Conservation (phyloP, 2,113 vertebrate species). For the Anthoscopus minutus region DNA sequence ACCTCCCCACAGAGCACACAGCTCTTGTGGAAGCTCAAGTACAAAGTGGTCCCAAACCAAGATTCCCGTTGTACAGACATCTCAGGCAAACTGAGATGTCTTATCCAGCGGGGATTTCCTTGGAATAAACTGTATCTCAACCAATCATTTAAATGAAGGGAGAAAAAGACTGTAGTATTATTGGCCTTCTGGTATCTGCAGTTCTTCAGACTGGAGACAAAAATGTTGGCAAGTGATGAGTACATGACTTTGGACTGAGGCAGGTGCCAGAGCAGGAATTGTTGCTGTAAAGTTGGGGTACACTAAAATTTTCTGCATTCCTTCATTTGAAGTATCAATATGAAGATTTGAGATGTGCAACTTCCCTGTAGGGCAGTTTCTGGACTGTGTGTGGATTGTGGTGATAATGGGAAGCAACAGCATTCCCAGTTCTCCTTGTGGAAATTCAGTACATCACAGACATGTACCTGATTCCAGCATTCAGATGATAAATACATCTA, state of each 20-base stretch:
- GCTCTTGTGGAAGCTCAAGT: neutral
- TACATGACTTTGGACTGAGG: neutral
- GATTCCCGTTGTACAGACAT: neutral
- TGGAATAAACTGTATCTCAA: neutral
- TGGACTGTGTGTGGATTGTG: neutral
- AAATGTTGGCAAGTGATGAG: neutral
- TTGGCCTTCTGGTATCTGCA: neutral
- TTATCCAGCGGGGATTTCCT: neutral
- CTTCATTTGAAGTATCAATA: neutral
- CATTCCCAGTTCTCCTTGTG: neutral
- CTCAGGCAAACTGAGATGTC: neutral
- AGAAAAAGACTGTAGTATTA: neutral
- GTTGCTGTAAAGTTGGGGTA: neutral
- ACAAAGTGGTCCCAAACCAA: neutral
- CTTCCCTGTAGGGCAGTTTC: neutral
- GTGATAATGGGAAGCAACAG: neutral
- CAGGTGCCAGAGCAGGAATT: neutral
- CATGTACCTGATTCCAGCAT: neutral
- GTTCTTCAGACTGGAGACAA: neutral
- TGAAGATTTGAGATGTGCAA: neutral
- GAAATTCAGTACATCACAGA: neutral
- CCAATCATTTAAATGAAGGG: neutral
- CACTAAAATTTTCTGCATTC: neutral
- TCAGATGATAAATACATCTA: neutral
- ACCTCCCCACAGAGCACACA: neutral